Conservation (phyloP, 2,888 invertebrate genomes). For the Metacarcinus magister region DNA sequence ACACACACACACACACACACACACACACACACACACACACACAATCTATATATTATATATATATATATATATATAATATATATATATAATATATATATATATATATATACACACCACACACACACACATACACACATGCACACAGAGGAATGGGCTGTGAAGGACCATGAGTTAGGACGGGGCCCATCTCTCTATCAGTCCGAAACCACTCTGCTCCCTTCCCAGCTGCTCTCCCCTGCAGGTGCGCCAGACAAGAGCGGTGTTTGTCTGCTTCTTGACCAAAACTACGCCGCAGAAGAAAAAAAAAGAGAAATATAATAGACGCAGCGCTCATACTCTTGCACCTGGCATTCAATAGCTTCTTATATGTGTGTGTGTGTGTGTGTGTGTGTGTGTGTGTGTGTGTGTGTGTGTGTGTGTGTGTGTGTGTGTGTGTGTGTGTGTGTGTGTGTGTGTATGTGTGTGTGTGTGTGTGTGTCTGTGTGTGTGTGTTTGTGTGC, state of each 20-base stretch:
- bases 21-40: neutral
- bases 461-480: no score
- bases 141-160: neutral
- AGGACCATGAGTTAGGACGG: neutral
- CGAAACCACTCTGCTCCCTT: neutral
- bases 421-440: no score
- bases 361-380: neutral
- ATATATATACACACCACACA: neutral
- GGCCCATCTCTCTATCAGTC: neutral
- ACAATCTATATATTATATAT: neutral
- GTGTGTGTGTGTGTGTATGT: no score
- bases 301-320: neutral
- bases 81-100: neutral
- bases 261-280: neutral
- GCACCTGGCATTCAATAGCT: neutral
- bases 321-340: neutral
- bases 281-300: neutral
- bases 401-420: no score
- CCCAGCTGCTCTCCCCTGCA: neutral
- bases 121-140: conserved; percentile 51
- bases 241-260: neutral
- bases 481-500: no score
- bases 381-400: neutral
- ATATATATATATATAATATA: no score
- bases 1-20: no score